Conservation (phyloP, 2,797 vertebrate genomes). For the Enteromius trimaculatus region DNA sequence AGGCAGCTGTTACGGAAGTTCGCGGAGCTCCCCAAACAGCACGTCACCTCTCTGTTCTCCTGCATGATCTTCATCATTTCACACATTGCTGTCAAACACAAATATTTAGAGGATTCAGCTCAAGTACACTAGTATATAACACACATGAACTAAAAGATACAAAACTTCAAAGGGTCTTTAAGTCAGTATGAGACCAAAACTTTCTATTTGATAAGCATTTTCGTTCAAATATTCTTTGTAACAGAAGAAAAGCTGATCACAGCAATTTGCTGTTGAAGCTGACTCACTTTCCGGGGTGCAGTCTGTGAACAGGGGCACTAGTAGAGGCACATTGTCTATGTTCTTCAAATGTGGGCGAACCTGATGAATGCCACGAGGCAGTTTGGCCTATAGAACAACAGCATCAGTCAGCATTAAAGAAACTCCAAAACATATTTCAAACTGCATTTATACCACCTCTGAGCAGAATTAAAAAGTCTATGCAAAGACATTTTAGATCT, state of each 20-base stretch:
- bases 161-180: not conserved
- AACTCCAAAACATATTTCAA: not conserved
- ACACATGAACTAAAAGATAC: not conserved
- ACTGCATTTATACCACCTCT: not conserved
- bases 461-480: not conserved
- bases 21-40: slow-evolving; percentile 95
- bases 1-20: slow-evolving; percentile 94
- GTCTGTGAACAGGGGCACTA: slow-evolving; percentile 98
- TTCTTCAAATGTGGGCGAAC: slow-evolving; percentile 97
- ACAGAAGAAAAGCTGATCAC: not conserved
- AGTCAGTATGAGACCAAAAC: not conserved
- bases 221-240: not conserved
- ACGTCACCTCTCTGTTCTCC: slow-evolving; percentile 95
- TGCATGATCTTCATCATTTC: slow-evolving; percentile 99
- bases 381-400: slow-evolving; percentile 87
- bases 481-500: not conserved
- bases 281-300: slow-evolving; percentile 96
- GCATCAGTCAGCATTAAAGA: not conserved
- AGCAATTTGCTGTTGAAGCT: not conserved
- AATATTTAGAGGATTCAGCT: not conserved
- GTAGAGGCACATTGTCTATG: slow-evolving; percentile 97
- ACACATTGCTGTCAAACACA: slow-evolving; percentile 88
- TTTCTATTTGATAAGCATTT: not conserved
- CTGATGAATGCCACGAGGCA: slow-evolving; percentile 97
- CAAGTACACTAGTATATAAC: not conserved